A percentile compares a stretch with the other conserved stretches of the same genome.
Conservation (phyloP, 30 jellyfish, hydroid and myxozoan genomes). For the Mastigias papua region DNA sequence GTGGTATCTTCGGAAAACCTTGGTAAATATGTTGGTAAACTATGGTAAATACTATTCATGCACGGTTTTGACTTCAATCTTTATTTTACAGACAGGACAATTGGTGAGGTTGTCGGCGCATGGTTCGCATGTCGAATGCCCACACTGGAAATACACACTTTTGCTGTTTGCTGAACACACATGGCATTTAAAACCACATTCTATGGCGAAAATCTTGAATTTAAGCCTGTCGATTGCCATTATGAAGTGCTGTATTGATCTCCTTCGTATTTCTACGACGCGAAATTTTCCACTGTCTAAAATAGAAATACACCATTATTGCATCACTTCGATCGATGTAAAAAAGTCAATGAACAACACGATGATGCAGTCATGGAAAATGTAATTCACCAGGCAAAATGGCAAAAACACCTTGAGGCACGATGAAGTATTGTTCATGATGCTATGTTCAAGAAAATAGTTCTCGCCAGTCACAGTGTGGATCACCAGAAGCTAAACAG, state of each 20-base stretch:
- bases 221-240: slow-evolving; percentile 12
- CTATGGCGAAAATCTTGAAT: slow-evolving; percentile 13
- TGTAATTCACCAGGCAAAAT: no score
- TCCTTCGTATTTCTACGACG: neutral
- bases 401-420: no score
- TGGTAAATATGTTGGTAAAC: no score
- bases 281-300: neutral
- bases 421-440: no score
- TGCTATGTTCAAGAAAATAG: no score
- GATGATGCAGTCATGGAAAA: no score
- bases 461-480: no score
- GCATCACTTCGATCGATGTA: no score
- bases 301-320: no score
- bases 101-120: slow-evolving; percentile 66
- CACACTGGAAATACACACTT: slow-evolving; percentile 66
- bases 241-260: slow-evolving; percentile 3
- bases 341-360: no score
- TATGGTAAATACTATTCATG: neutral
- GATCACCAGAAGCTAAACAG: no score
- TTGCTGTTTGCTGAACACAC: slow-evolving; percentile 56
- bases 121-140: slow-evolving; percentile 77
- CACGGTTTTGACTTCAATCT: slow-evolving; percentile 55
- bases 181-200: slow-evolving; percentile 41
- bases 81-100: slow-evolving; percentile 72
- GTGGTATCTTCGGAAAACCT: neutral